phyloP scores from a whole-genome alignment of 2,113 vertebrate genomes.

The Microtus pennsylvanicus region DNA sequence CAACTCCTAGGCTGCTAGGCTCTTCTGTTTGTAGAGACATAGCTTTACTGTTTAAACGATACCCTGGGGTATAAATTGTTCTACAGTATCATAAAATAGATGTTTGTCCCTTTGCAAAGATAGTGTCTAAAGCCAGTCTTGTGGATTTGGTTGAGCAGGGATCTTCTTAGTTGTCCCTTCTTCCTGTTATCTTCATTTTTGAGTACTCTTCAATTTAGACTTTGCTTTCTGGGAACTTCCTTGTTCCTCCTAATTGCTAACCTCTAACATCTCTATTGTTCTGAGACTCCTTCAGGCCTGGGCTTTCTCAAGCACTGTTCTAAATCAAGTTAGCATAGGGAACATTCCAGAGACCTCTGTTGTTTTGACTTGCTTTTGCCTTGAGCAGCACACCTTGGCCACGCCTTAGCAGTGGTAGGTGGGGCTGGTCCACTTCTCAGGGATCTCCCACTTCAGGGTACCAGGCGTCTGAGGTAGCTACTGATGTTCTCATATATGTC shows the following conservation, averaged over 20 bases:
- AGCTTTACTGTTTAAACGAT: neutral
- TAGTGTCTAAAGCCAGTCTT: neutral
- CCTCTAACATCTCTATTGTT: neutral
- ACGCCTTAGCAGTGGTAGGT: neutral
- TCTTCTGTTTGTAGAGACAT: neutral
- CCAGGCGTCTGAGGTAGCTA: neutral
- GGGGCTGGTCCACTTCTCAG: neutral
- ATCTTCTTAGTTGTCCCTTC: neutral
- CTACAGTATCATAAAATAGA: neutral
- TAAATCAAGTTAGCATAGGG: neutral
- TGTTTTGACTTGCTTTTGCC: neutral
- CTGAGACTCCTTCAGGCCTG: neutral
- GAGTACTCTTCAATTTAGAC: neutral
- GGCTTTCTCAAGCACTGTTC: neutral
- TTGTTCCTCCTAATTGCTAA: neutral
- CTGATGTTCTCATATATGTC: neutral
- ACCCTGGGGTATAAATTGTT: neutral
- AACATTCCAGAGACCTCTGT: neutral
- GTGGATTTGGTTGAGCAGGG: neutral
- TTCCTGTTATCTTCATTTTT: neutral
- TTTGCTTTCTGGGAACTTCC: neutral
- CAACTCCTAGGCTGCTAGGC: neutral
- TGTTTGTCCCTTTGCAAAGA: neutral
- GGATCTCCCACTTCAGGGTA: too few relatives aligned
- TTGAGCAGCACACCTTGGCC: neutral